Conservation (phyloP, 2,113 vertebrate genomes). For the Nyctibius bracteatus region DNA sequence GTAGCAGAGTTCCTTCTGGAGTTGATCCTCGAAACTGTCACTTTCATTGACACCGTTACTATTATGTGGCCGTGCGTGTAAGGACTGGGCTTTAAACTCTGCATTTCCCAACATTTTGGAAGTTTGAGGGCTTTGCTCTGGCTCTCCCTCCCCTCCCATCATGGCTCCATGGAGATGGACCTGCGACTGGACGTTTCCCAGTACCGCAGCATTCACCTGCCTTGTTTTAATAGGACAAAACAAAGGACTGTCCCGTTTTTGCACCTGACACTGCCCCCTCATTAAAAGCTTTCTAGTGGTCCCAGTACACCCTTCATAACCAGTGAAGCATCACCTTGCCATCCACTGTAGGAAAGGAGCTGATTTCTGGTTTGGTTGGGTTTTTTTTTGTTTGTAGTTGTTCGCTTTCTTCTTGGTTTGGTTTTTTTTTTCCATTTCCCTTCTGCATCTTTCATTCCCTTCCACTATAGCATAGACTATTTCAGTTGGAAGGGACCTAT, state of each 20-base stretch:
- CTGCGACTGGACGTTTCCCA: background rate
- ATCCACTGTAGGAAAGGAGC: background rate
- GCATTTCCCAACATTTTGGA: background rate
- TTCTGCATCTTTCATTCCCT: background rate
- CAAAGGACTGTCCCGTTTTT: background rate
- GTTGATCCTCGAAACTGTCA: background rate
- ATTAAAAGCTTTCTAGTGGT: background rate
- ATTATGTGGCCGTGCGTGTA: background rate
- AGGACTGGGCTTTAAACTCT: background rate
- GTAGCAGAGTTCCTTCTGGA: background rate
- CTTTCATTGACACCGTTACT: background rate
- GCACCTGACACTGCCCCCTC: background rate
- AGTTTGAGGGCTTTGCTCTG: background rate
- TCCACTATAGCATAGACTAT: background rate
- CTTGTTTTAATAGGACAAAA: background rate
- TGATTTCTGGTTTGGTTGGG: background rate
- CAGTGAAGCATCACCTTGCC: background rate
- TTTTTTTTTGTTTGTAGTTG: background rate
- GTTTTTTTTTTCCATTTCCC: background rate
- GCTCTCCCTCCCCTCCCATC: background rate
- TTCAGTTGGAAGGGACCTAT: background rate
- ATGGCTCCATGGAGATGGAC: background rate
- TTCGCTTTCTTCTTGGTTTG: background rate
- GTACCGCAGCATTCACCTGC: background rate
- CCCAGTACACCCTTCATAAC: background rate